Conservation (phyloP, 2,113 vertebrate genomes). For the Motacilla alba region DNA sequence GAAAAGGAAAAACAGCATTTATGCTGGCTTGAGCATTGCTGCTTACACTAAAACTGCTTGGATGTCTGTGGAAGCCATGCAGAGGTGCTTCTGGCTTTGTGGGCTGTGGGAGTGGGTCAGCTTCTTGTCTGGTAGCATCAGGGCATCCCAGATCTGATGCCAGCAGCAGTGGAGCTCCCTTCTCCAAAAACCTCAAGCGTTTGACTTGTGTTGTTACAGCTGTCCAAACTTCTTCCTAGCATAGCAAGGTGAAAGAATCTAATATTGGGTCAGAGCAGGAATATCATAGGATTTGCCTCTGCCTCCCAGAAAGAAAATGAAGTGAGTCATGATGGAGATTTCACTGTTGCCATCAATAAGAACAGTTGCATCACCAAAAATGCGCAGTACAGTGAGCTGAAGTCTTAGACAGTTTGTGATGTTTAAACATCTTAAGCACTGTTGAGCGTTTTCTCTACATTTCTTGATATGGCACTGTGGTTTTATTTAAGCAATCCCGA, state of each 20-base stretch:
- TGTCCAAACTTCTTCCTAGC: not conserved
- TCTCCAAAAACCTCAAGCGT: not conserved
- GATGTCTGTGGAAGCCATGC: not conserved
- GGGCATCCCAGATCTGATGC: not conserved
- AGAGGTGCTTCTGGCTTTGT: not conserved
- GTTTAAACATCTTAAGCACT: constrained; percentile 65
- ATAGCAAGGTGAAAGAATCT: not conserved
- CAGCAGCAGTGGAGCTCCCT: not conserved
- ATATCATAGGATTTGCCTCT: not conserved
- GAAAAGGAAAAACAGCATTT: not conserved
- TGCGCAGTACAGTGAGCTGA: not conserved
- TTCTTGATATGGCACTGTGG: constrained; percentile 59
- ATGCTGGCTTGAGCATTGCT: not conserved
- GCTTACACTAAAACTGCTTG: not conserved
- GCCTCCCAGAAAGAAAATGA: not conserved
- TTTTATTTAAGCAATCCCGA: constrained; percentile 67
- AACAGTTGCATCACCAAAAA: constrained; percentile 35
- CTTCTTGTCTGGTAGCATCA: not conserved
- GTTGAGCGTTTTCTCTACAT: constrained; percentile 59
- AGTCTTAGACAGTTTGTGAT: constrained; percentile 60
- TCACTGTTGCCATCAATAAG: not conserved
- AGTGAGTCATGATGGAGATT: not conserved
- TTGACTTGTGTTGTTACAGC: not conserved
- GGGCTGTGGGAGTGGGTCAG: not conserved
- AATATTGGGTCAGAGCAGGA: not conserved